A percentile compares a stretch with the other conserved stretches of the same genome.
phyloP scores from a whole-genome alignment of 2,797 vertebrate species.

The Eulemur mongoz region DNA sequence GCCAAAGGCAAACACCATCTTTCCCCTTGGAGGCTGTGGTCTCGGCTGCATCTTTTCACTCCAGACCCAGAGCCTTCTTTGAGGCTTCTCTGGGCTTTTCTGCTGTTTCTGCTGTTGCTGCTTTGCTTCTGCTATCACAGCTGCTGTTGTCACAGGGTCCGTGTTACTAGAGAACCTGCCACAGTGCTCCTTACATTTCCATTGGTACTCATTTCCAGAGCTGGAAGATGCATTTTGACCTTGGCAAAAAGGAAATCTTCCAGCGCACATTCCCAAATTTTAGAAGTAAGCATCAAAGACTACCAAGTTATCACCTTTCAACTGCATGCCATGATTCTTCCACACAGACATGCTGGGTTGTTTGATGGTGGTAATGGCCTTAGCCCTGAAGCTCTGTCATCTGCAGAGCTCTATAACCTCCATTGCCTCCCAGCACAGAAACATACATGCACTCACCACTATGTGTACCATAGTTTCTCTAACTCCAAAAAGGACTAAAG shows the following conservation, averaged over 20 bases:
- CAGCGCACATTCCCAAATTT: neutral
- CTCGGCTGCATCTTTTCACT: neutral
- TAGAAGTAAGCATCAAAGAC: neutral
- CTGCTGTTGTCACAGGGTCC: neutral
- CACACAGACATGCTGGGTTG: neutral
- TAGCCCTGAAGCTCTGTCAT: neutral
- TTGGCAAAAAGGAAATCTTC: neutral
- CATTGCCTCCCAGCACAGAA: neutral
- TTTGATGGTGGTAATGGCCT: neutral
- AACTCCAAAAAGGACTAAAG: neutral
- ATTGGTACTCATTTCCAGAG: neutral
- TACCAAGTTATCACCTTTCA: neutral
- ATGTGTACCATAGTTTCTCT: neutral
- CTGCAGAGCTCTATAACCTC: neutral
- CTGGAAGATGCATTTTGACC: neutral
- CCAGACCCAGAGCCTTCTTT: neutral
- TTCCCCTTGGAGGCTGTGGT: neutral
- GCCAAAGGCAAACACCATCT: neutral
- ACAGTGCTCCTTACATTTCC: neutral
- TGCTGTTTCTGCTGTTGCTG: neutral
- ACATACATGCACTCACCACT: neutral
- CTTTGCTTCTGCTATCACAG: neutral
- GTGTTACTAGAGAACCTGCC: neutral
- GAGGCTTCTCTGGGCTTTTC: neutral
- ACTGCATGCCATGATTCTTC: neutral